Evolutionary conservation across 1,140 invertebrate genomes (phyloP).

Genomic region (Planococcus citri): DNA sequence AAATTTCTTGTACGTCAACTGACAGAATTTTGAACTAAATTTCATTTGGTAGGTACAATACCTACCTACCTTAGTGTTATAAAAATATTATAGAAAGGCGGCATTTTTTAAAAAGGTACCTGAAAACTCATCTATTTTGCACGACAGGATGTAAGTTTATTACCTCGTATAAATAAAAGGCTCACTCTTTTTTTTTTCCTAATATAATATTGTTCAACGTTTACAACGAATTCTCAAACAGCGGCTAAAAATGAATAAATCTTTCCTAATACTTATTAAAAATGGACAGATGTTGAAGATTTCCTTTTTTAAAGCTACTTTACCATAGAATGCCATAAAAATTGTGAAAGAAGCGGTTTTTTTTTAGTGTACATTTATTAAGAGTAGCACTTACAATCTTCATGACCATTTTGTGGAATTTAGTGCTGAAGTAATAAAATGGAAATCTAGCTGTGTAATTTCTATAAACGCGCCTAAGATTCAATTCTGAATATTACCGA

Average conservation of each 20-base stretch:
- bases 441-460: too few species aligned
- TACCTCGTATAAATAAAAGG: background rate
- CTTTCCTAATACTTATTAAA: background rate
- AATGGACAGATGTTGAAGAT: background rate
- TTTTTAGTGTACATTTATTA: background rate
- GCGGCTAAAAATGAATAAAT: background rate
- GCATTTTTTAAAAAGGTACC: background rate
- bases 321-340: background rate
- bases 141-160: slow-evolving; percentile 1
- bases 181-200: background rate
- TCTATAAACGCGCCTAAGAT: too few species aligned
- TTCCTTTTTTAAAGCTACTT: background rate
- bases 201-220: background rate
- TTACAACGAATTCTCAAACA: background rate
- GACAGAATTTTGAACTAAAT: background rate
- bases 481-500: too few species aligned
- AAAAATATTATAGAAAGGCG: background rate
- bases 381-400: background rate
- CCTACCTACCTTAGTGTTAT: too few species aligned
- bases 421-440: background rate
- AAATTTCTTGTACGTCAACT: background rate
- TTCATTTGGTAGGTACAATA: background rate
- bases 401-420: background rate
- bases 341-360: background rate
- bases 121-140: background rate